Conservation (phyloP, 1,140 invertebrate genomes). For the Polypedilum pembai region DNA sequence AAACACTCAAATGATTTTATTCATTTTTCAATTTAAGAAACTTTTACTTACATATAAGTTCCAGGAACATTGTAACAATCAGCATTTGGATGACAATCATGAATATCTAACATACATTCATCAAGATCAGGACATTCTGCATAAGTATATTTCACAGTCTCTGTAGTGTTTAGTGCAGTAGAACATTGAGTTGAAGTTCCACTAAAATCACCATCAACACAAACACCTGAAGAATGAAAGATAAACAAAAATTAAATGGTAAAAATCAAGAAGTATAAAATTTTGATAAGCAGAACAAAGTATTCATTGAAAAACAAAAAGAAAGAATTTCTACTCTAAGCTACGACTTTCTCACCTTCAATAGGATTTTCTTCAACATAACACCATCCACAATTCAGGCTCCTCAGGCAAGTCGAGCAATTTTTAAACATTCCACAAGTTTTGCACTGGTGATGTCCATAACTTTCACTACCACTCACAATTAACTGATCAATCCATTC, state of each 20-base stretch:
- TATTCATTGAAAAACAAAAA: too few relatives aligned
- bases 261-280: constrained; percentile 31
- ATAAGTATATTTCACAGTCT: constrained; percentile 75
- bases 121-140: constrained; percentile 88
- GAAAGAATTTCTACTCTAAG: too few relatives aligned
- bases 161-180: constrained; percentile 45
- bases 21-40: constrained; percentile 34
- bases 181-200: constrained; percentile 59
- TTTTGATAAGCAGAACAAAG: too few relatives aligned
- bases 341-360: too few relatives aligned
- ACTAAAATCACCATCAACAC: constrained; percentile 72
- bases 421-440: constrained; percentile 68
- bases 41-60: constrained; percentile 53
- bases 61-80: constrained; percentile 87
- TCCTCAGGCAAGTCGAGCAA: constrained; percentile 71
- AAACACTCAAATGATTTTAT: background rate
- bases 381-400: constrained; percentile 90
- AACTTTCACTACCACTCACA: background rate
- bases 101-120: constrained; percentile 77
- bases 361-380: constrained; percentile 80
- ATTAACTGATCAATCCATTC: constrained; percentile 77
- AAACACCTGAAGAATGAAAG: constrained; percentile 42
- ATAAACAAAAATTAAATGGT: constrained; percentile 34
- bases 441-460: constrained; percentile 57
- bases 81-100: constrained; percentile 84